phyloP scores from a whole-genome alignment of 64 coral and sea anemone genomes.

The Montipora cactus region DNA sequence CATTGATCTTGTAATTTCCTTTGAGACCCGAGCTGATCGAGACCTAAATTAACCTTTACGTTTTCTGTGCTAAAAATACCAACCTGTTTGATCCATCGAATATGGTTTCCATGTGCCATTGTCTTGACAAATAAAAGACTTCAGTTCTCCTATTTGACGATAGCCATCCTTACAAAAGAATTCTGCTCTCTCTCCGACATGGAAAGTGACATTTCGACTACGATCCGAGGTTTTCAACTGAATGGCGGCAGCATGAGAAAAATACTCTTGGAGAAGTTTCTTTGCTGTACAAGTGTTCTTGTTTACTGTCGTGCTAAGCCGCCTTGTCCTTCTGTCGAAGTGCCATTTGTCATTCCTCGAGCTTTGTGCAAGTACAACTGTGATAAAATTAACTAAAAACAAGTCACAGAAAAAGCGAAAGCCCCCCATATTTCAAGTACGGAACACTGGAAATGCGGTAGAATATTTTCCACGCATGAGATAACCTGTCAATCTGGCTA shows the following conservation, averaged over 20 bases:
- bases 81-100: not conserved
- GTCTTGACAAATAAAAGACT: not conserved
- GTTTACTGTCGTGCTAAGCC: not conserved
- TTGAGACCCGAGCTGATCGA: too few relatives aligned
- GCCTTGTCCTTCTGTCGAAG: not conserved
- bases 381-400: not conserved
- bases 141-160: not conserved
- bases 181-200: not conserved
- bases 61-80: not conserved
- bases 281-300: not conserved
- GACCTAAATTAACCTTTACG: too few relatives aligned
- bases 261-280: not conserved
- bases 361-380: not conserved
- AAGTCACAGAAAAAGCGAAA: not conserved
- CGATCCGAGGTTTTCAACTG: not conserved
- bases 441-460: not conserved
- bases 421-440: not conserved
- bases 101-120: not conserved
- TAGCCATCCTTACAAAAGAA: constrained; percentile 22
- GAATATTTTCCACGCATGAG: constrained; percentile 16
- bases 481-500: not conserved
- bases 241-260: not conserved
- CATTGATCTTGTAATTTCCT: too few relatives aligned
- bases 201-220: not conserved
- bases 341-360: not conserved